These are phyloP conservation scores for Aulostomus chinensis DNA, from an alignment of 2,797 vertebrate species.

Conservation along the genomic window DNA sequence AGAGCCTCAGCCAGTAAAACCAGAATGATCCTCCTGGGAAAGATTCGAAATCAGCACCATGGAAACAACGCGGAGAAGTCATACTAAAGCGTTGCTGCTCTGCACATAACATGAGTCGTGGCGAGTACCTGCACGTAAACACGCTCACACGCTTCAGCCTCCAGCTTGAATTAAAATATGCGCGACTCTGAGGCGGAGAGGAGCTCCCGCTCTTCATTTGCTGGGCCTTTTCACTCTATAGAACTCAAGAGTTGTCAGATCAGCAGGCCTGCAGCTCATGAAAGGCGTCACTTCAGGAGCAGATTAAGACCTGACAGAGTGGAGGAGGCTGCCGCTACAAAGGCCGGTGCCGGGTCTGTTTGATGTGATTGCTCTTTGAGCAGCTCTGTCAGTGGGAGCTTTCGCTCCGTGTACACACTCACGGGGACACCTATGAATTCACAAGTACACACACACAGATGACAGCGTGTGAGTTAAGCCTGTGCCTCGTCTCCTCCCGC, in stretches of 20 bases:
- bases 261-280: slow-evolving; percentile 35
- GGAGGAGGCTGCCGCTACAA: slow-evolving; percentile 35
- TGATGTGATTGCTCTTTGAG: slow-evolving; percentile 31
- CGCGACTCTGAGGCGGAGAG: no score
- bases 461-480: slow-evolving; percentile 11
- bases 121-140: background rate
- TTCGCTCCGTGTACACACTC: slow-evolving; percentile 4
- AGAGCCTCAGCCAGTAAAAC: slow-evolving; percentile 1
- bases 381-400: slow-evolving; percentile 34
- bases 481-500: slow-evolving; percentile 37
- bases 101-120: background rate
- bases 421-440: slow-evolving; percentile 1
- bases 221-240: no score
- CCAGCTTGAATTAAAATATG: no score
- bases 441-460: slow-evolving; percentile 1
- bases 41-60: background rate
- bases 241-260: slow-evolving; percentile 39
- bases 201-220: background rate
- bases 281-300: slow-evolving; percentile 26
- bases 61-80: background rate
- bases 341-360: slow-evolving; percentile 30
- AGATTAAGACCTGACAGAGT: slow-evolving; percentile 42
- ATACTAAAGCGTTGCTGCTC: background rate
- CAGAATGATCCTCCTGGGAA: background rate
- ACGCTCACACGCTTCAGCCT: background rate